Conservation (phyloP, 2,888 invertebrate genomes). For the Pyrgus malvae region DNA sequence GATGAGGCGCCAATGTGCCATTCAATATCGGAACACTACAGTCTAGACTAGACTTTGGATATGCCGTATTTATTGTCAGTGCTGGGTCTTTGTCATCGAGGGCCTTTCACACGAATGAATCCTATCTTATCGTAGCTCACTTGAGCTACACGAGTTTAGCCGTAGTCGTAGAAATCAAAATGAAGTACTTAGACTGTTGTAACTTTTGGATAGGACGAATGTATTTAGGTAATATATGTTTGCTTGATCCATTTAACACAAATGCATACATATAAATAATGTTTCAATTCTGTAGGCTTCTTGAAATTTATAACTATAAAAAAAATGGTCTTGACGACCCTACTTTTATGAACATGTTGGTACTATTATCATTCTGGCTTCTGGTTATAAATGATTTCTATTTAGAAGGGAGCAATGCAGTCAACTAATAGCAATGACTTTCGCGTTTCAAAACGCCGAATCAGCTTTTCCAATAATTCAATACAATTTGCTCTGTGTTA, state of each 20-base stretch:
- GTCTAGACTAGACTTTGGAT: background rate
- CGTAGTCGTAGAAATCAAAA: background rate
- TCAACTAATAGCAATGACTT: background rate
- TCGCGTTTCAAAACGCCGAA: background rate
- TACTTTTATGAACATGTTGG: too few relatives aligned
- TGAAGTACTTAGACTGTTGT: background rate
- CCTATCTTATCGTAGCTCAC: background rate
- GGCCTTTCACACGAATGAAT: background rate
- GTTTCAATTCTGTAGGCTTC: too few relatives aligned
- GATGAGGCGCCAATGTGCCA: background rate
- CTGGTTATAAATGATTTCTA: too few relatives aligned
- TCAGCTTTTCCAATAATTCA: conserved; percentile 9
- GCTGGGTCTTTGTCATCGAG: background rate
- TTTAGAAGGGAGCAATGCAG: background rate
- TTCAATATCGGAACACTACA: background rate
- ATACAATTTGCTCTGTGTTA: conserved; percentile 1
- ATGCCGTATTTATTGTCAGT: background rate
- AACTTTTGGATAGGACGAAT: too few relatives aligned
- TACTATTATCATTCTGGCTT: too few relatives aligned
- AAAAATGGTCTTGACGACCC: too few relatives aligned
- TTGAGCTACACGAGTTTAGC: background rate
- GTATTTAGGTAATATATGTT: too few relatives aligned
- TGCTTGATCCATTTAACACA: too few relatives aligned
- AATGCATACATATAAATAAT: too few relatives aligned
- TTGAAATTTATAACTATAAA: too few relatives aligned